These are phyloP conservation scores for Ptiloglossa arizonensis DNA, from an alignment of 1,140 invertebrate species.

Conservation along the genomic window DNA sequence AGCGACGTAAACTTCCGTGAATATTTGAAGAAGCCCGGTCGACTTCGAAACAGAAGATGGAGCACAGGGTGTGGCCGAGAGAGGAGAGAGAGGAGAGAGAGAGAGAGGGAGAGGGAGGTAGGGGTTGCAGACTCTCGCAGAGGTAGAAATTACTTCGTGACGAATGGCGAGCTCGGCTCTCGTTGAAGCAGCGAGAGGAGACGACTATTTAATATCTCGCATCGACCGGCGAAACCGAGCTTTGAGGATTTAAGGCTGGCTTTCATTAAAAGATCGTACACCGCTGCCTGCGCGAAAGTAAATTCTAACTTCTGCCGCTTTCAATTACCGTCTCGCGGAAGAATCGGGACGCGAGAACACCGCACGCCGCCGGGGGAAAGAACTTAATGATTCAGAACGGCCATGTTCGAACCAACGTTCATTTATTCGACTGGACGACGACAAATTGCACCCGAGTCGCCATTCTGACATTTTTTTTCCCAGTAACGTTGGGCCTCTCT, in stretches of 20 bases:
- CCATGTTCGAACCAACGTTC: background rate
- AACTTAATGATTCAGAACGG: background rate
- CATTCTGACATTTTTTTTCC: too few species aligned
- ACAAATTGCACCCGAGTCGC: too few species aligned
- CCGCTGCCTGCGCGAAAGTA: background rate
- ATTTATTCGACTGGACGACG: too few species aligned
- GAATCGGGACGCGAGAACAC: conserved; percentile 1
- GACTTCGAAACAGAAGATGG: background rate
- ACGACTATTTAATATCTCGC: conserved; percentile 10
- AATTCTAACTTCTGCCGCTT: conserved; percentile 8
- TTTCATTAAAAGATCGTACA: conserved; percentile 22
- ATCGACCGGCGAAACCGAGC: background rate
- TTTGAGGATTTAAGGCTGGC: conserved; percentile 14
- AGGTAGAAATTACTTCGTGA: conserved; percentile 13
- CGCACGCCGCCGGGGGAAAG: background rate
- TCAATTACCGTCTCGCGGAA: conserved; percentile 6
- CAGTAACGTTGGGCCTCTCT: too few species aligned
- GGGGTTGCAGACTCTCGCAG: background rate
- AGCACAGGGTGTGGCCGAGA: background rate
- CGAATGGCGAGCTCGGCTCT: conserved; percentile 3
- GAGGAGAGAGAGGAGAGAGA: too few species aligned
- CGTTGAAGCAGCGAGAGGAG: background rate
- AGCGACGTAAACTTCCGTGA: background rate
- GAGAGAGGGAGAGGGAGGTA: too few species aligned
- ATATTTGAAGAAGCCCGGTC: background rate